phyloP scores from a whole-genome alignment of 1,140 invertebrate genomes.

The Scaptomyza graminum region DNA sequence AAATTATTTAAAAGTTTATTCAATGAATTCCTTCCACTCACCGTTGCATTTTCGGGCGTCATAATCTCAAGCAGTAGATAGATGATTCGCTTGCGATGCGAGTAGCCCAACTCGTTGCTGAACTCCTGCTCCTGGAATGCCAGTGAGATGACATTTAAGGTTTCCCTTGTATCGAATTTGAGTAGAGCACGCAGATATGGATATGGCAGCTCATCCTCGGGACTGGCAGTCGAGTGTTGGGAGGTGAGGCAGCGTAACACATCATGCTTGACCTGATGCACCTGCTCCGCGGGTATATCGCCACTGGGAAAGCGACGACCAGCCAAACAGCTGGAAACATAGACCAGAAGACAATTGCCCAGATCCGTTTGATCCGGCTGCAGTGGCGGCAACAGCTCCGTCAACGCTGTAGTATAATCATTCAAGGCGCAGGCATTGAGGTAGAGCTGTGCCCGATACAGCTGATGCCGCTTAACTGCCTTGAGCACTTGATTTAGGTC shows the following conservation, averaged over 20 bases:
- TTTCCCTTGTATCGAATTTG: constrained; percentile 94
- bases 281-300: constrained; percentile 89
- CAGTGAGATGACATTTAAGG: constrained; percentile 94
- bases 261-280: constrained; percentile 91
- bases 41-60: constrained; percentile 88
- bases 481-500: constrained; percentile 95
- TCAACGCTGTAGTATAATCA: constrained; percentile 93
- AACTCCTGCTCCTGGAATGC: constrained; percentile 95
- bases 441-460: constrained; percentile 95
- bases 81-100: constrained; percentile 91
- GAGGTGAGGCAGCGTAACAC: constrained; percentile 87
- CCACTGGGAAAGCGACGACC: constrained; percentile 95
- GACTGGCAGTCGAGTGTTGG: constrained; percentile 88
- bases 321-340: constrained; percentile 96
- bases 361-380: constrained; percentile 85
- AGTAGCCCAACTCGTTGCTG: constrained; percentile 88
- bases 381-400: constrained; percentile 88
- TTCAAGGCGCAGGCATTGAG: constrained; percentile 93
- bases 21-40: constrained; percentile 80
- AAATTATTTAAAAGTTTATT: too few relatives aligned
- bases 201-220: constrained; percentile 89
- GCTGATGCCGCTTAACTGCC: constrained; percentile 90
- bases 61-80: constrained; percentile 92
- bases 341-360: constrained; percentile 96
- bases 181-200: constrained; percentile 92